Base-by-base conservation (phyloP, 2,888 invertebrate genomes). In the Apotomis capreana region DNA sequence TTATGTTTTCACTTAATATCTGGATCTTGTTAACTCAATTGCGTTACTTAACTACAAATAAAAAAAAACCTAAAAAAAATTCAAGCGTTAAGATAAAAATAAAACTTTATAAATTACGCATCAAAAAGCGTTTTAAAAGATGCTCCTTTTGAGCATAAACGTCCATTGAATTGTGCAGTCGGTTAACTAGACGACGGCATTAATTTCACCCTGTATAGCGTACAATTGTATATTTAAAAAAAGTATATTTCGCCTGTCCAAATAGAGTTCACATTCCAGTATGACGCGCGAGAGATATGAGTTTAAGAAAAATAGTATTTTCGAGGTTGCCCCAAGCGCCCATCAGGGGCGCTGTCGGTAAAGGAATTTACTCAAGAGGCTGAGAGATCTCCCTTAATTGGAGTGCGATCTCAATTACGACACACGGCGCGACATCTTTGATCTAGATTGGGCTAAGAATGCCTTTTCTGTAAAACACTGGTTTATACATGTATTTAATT, bases 371-470 rank as follows among this genome's bases (percentile, higher is more conserved):
- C 85, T 87, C 81, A 83, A 87, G 88, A 87, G 81, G 81, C 80
- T 80, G 77, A 78, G 77, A 76, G 79, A 77, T 79, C 77, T 81
- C 81, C 87, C 88, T 92, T 91, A 92, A 92, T 92, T 92, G 90
- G 90, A 91, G 90, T 82, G 88, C 81, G 79, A 78, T 81, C 86
- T 89, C 87, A 86, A 88, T 88, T 88, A 88, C 85, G 83, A 88
- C 86, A 88, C 82, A 87, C 86, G 83, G 80, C 83, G 83, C 86
- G 83, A 80, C 75, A 80, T 84, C 89, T 90, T 91, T 91, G 89
- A 91, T 85, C 78, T 68, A 83, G 86, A 87, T 88, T 88, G 85
- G 87, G 86, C 88, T 89, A 85, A 78, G 77, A 79, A 78, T 76
- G 80, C 77, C 79, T 80, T 79, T 73, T 73, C 62, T 57, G 44